phyloP scores from a whole-genome alignment of 2,888 invertebrate species.

The Gymnosoma rotundatum region DNA sequence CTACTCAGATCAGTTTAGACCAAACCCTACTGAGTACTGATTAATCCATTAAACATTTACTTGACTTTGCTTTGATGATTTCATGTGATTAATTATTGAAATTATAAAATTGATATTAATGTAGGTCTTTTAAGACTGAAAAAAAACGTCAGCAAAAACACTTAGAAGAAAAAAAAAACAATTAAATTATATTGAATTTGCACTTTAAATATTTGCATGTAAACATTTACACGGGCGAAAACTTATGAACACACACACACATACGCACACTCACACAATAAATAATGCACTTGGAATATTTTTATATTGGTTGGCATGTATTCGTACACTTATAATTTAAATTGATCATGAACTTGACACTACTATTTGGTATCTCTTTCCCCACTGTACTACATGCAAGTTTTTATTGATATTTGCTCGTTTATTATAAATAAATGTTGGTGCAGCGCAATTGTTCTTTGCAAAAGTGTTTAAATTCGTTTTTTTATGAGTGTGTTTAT shows the following conservation, averaged over 20 bases:
- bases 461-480: neutral
- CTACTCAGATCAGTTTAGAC: too few species aligned
- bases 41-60: too few species aligned
- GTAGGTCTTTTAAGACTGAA: slow-evolving; percentile 38
- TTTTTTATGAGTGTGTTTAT: neutral
- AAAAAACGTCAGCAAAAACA: slow-evolving; percentile 29
- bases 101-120: slow-evolving; percentile 32
- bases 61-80: too few species aligned
- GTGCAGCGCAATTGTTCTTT: neutral
- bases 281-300: neutral
- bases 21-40: too few species aligned
- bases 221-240: neutral
- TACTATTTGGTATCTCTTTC: slow-evolving; percentile 3
- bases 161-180: neutral
- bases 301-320: neutral
- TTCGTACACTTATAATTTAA: neutral
- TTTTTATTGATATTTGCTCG: slow-evolving; percentile 18
- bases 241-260: neutral
- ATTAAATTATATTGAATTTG: slow-evolving; percentile 21
- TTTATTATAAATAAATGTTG: neutral
- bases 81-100: neutral
- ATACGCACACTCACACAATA: too few species aligned
- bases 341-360: slow-evolving; percentile 64
- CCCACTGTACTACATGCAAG: neutral
- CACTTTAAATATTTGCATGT: slow-evolving; percentile 1